Percentiles rank a stretch among this genome's conserved stretches.
Evolutionary conservation across 2,797 vertebrate genomes (phyloP).

Genomic region (Melanotaenia nigrans): DNA sequence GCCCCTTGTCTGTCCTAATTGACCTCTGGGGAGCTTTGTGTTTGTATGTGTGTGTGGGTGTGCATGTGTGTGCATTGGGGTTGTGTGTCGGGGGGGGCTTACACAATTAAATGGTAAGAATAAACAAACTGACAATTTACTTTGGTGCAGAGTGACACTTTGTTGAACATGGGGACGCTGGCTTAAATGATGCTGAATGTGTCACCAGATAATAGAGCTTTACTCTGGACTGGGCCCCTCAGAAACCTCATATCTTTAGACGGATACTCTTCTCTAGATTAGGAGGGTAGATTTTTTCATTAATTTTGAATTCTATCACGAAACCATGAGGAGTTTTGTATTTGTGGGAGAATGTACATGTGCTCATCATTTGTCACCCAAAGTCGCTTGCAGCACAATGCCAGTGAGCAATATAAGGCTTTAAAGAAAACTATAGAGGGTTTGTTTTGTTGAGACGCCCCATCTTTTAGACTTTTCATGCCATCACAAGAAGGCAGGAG

Average conservation of each 20-base stretch:
- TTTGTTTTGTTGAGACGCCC: conserved; percentile 49
- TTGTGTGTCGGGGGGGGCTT: conserved; percentile 77
- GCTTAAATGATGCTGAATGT: conserved; percentile 83
- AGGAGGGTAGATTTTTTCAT: background rate
- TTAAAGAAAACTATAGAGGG: conserved; percentile 28
- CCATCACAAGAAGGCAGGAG: conserved; percentile 54
- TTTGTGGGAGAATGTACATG: conserved; percentile 36
- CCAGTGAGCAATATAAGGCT: conserved; percentile 17
- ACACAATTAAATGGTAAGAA: conserved; percentile 85
- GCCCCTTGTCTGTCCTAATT: conserved; percentile 88
- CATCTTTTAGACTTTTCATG: conserved; percentile 61
- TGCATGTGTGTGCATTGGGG: conserved; percentile 39
- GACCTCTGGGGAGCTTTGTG: conserved; percentile 86
- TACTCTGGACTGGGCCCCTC: conserved; percentile 47
- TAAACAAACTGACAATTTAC: conserved; percentile 88
- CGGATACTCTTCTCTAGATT: background rate
- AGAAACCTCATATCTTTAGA: conserved; percentile 30
- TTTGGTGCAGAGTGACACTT: conserved; percentile 83
- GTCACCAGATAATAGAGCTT: conserved; percentile 72
- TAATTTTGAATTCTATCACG: conserved; percentile 2
- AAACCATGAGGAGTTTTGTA: conserved; percentile 1
- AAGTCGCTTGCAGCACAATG: conserved; percentile 21
- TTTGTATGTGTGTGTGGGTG: conserved; percentile 42
- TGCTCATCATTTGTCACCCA: conserved; percentile 32
- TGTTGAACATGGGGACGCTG: conserved; percentile 79